Conservation (phyloP, 2,888 invertebrate species). For the Agrotis segetum region DNA sequence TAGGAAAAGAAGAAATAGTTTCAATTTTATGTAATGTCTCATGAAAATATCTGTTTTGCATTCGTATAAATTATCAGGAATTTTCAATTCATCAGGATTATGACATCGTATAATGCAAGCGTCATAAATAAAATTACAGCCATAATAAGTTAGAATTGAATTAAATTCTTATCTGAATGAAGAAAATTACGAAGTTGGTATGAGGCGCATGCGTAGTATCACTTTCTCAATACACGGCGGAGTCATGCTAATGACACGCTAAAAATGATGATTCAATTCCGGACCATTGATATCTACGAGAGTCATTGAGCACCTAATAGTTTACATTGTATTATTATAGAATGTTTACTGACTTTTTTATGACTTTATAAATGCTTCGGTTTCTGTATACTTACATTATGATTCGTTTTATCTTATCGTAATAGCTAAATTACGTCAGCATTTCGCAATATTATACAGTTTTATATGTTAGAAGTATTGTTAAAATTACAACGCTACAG, state of each 20-base stretch:
- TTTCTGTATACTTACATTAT: conserved; percentile 10
- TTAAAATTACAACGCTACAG: background rate
- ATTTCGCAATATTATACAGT: conserved; percentile 12
- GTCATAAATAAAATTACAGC: conserved; percentile 4
- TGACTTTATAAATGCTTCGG: background rate
- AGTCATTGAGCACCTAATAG: conserved; percentile 26
- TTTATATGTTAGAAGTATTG: background rate
- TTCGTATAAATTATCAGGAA: background rate
- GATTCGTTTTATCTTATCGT: conserved; percentile 16
- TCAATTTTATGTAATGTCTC: background rate
- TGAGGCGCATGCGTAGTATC: conserved; percentile 44
- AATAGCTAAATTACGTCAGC: conserved; percentile 13
- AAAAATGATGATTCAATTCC: conserved; percentile 78
- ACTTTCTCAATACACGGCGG: conserved; percentile 67
- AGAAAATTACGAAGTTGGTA: conserved; percentile 26
- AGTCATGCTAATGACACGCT: conserved; percentile 76
- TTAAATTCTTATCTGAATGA: conserved; percentile 22
- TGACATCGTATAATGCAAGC: background rate
- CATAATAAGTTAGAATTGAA: conserved; percentile 4
- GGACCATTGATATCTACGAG: conserved; percentile 45
- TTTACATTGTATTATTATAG: conserved; percentile 18
- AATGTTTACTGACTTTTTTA: conserved; percentile 24
- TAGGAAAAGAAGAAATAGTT: background rate
- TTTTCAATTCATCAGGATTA: background rate
- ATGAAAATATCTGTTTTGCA: background rate